Evolutionary conservation across 2,113 vertebrate genomes (phyloP).

Genomic region (Dunckerocampus dactyliophorus): DNA sequence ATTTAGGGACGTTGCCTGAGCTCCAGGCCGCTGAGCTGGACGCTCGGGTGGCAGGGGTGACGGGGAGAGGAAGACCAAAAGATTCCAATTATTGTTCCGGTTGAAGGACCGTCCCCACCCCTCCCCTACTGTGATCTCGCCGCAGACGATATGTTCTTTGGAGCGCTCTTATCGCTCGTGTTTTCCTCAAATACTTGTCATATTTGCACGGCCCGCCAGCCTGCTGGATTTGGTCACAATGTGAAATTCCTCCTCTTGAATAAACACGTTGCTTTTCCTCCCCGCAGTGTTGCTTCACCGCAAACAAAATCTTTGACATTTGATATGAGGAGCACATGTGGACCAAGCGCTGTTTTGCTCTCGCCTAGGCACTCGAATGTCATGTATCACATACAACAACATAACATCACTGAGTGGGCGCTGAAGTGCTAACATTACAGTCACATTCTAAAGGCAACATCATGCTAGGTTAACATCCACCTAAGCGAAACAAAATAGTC

Average conservation of each 20-base stretch:
- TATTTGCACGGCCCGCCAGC: slow-evolving; percentile 62
- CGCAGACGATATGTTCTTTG: slow-evolving; percentile 73
- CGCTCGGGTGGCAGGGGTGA: slow-evolving; percentile 42
- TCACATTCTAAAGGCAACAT: too few species aligned
- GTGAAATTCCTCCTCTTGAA: slow-evolving; percentile 60
- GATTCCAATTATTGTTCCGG: slow-evolving; percentile 67
- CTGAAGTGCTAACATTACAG: too few species aligned
- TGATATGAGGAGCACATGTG: slow-evolving; percentile 46
- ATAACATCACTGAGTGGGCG: too few species aligned
- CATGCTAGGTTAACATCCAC: too few species aligned
- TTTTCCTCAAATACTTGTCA: slow-evolving; percentile 66
- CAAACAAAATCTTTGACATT: slow-evolving; percentile 75
- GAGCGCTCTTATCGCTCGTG: slow-evolving; percentile 56
- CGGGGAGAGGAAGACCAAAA: slow-evolving; percentile 62
- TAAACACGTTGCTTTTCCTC: slow-evolving; percentile 79
- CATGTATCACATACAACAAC: too few species aligned
- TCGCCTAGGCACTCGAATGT: too few species aligned
- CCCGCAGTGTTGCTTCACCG: slow-evolving; percentile 71
- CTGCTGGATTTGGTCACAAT: slow-evolving; percentile 59
- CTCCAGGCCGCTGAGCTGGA: slow-evolving; percentile 57
- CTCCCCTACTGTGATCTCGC: slow-evolving; percentile 65
- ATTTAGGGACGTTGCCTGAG: slow-evolving; percentile 51
- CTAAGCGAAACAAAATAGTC: too few species aligned
- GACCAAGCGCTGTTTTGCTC: slow-evolving; percentile 25
- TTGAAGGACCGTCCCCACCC: slow-evolving; percentile 50